Base-by-base conservation (phyloP, 1,140 invertebrate genomes). In the Uloborus diversus region DNA sequence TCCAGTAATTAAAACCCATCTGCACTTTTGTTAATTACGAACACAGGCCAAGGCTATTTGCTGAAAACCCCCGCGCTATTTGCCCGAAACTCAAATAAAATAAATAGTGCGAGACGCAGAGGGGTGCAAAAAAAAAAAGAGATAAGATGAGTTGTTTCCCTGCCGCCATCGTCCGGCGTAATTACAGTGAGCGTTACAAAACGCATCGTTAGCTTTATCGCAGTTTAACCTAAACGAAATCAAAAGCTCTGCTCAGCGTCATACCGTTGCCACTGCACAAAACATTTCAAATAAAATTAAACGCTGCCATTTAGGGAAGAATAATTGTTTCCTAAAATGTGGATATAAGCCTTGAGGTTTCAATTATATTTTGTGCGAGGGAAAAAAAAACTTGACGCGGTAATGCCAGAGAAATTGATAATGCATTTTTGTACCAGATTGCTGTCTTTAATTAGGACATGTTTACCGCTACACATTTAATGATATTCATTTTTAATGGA, bases 11-110 rank as follows among this genome's bases (percentile, higher is more conserved):
- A 78, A 78, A 78, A 78, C 73, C 73, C 62, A 56, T 78, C 61
- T 78, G 73, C 62, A 23, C 62, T 65, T 78, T 64, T 78, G 73
- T 78, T 78, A 78, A 78, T 78, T 78, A 66, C 73, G 33, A 37
- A 13, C 27, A 20, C 56, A 49, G 35, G 59, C 71, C 59, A 62
- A 28, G 1, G 20, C 47, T 78, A 49, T 78, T 78, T 78, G 73
- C 73, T 66, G 27, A 78, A 78, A 78, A 56, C 47, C 73, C 47
- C 73, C 47, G 49, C 61, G 30, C 62, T 61, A 78, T 78, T 78
- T 78, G 73, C 73, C 69, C 42, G 32, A 30, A 11, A 57, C 61
- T 28, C 61, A 35, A 42, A 78, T 65, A 56, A 78, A 78, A 66
- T 65, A 66, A 78, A 78, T 47, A 9, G 13, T n/a, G 13, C 20